phyloP scores from a whole-genome alignment of 1,140 invertebrate species.

The Trichoplusia ni region DNA sequence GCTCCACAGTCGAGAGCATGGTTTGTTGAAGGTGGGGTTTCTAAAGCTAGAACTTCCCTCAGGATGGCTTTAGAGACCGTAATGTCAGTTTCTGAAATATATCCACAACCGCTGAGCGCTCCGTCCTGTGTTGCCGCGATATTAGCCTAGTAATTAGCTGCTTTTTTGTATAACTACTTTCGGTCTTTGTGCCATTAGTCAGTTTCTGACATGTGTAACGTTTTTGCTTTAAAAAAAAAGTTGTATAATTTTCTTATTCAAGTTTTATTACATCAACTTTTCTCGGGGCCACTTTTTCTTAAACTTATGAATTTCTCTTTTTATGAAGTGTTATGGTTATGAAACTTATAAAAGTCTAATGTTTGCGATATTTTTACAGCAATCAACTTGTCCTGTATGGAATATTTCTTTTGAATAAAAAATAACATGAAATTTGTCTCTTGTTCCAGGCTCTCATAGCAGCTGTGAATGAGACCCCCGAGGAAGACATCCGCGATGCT shows the following conservation, averaged over 20 bases:
- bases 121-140: constrained; percentile 95
- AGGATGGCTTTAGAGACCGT: constrained; percentile 93
- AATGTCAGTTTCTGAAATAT: constrained; percentile 93
- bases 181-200: constrained; percentile 40
- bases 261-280: not conserved
- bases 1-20: constrained; percentile 97
- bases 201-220: not conserved
- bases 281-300: not conserved
- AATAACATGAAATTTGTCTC: not conserved
- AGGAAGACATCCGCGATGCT: constrained; percentile 86
- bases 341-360: too few relatives aligned
- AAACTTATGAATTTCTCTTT: constrained; percentile 1
- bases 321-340: too few relatives aligned
- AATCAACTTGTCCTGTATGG: too few relatives aligned
- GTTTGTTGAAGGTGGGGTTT: constrained; percentile 82
- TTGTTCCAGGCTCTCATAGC: constrained; percentile 87
- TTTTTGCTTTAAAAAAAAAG: too few relatives aligned
- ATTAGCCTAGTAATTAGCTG: constrained; percentile 91
- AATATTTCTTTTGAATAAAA: too few relatives aligned
- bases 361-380: too few relatives aligned
- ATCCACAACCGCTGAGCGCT: constrained; percentile 96
- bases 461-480: constrained; percentile 86
- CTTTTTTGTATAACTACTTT: constrained; percentile 86
- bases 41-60: constrained; percentile 83
- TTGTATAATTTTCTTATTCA: not conserved